Evolutionary conservation across 2,113 vertebrate species (phyloP).

Genomic region (Lepidothrix coronata): DNA sequence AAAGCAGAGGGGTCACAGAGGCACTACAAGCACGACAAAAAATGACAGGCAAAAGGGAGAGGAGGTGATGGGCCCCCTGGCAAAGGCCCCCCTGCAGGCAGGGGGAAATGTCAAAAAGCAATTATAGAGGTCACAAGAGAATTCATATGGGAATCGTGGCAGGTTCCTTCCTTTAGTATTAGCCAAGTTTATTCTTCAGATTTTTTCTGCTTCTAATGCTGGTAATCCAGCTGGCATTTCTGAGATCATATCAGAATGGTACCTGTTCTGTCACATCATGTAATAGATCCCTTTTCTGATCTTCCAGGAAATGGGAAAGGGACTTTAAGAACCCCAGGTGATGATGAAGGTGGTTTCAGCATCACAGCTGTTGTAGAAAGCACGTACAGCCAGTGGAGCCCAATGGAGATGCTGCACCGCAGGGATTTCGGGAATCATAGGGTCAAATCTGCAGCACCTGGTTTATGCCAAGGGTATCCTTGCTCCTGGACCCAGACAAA

Average conservation of each 20-base stretch:
- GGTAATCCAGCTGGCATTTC: background rate
- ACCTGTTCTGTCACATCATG: rapidly evolving
- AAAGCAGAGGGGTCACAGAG: background rate
- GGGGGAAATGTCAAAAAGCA: background rate
- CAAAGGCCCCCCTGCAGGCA: background rate
- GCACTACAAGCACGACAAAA: background rate
- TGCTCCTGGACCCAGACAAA: background rate
- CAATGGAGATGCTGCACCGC: background rate
- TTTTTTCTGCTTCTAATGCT: background rate
- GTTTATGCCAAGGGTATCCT: background rate
- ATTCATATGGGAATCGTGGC: background rate
- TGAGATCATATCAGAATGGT: background rate
- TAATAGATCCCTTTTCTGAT: background rate
- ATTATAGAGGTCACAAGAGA: background rate
- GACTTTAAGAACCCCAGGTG: background rate
- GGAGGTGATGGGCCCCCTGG: background rate
- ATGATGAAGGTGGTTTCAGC: background rate
- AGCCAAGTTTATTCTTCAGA: background rate
- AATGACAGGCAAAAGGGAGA: background rate
- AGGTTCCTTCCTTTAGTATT: background rate
- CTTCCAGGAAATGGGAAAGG: background rate
- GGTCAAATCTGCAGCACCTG: background rate
- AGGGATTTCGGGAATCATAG: background rate
- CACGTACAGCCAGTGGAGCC: rapidly evolving
- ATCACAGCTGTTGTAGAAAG: background rate